Percentiles rank a stretch among this genome's conserved stretches.
Conservation (phyloP, 2,113 vertebrate species). For the Ardeotis arabs region DNA sequence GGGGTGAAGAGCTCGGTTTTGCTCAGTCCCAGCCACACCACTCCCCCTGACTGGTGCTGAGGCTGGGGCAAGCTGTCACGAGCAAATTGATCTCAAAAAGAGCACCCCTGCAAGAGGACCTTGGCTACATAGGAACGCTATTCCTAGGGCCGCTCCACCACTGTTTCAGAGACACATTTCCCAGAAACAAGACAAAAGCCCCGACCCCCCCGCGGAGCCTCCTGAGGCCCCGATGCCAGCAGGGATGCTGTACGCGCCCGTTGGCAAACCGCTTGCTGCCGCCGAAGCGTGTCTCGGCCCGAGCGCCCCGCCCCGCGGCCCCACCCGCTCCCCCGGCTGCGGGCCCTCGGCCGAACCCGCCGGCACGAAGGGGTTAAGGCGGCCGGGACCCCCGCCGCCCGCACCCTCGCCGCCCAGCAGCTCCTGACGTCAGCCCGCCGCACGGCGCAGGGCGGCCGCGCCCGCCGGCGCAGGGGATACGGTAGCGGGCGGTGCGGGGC, state of each 20-base stretch:
- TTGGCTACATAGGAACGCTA: neutral
- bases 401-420: neutral
- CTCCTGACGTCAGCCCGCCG: too few species aligned
- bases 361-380: neutral
- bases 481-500: too few species aligned
- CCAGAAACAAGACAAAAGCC: neutral
- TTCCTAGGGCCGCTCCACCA: neutral
- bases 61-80: neutral
- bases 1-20: neutral
- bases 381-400: neutral
- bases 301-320: neutral
- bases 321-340: accelerated
- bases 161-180: neutral
- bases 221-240: too few species aligned
- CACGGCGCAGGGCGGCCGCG: too few species aligned
- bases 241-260: neutral
- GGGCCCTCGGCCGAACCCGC: neutral
- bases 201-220: neutral
- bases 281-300: accelerated
- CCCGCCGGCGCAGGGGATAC: too few species aligned
- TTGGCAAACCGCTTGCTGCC: accelerated
- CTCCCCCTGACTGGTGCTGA: too few species aligned
- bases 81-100: neutral
- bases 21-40: neutral
- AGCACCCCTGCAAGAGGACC: neutral